Evolutionary conservation across 1,140 invertebrate species (phyloP).

Genomic region (Parasteatoda tepidariorum): DNA sequence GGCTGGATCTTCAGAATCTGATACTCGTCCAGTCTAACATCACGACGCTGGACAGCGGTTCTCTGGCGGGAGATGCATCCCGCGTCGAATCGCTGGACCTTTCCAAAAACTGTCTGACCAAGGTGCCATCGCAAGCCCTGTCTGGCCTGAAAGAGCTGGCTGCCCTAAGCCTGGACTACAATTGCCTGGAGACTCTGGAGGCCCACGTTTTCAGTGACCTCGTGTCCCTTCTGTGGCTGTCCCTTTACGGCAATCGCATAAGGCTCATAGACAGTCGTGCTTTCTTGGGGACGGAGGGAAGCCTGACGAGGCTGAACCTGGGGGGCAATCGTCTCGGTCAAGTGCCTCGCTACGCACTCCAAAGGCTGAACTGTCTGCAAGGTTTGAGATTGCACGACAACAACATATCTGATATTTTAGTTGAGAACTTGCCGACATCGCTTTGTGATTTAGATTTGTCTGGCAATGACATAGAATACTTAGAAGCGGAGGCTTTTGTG

Average conservation of each 20-base stretch:
- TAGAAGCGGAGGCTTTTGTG: slow-evolving; percentile 59
- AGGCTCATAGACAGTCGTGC: slow-evolving; percentile 60
- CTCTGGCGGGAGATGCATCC: background rate
- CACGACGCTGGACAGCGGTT: slow-evolving; percentile 65
- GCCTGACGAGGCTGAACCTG: slow-evolving; percentile 63
- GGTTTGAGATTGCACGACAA: slow-evolving; percentile 63
- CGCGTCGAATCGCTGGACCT: slow-evolving; percentile 63
- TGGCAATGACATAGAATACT: slow-evolving; percentile 56
- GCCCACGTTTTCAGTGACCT: slow-evolving; percentile 61
- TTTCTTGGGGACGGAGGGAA: slow-evolving; percentile 62
- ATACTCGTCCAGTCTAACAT: slow-evolving; percentile 82
- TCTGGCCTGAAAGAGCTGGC: slow-evolving; percentile 50
- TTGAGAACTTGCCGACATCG: slow-evolving; percentile 33
- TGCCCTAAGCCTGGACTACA: slow-evolving; percentile 63
- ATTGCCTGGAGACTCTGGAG: slow-evolving; percentile 62
- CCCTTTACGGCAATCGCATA: slow-evolving; percentile 64
- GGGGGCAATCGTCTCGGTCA: slow-evolving; percentile 62
- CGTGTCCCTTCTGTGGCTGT: slow-evolving; percentile 61
- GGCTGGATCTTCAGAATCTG: slow-evolving; percentile 85
- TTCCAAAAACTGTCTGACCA: slow-evolving; percentile 62
- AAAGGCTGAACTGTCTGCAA: slow-evolving; percentile 60
- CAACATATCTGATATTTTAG: slow-evolving; percentile 33
- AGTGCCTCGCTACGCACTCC: slow-evolving; percentile 62
- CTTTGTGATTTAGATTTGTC: slow-evolving; percentile 62
- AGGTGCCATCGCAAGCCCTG: slow-evolving; percentile 60